Conservation (phyloP, 2,888 invertebrate genomes). For the Melanotus villosus region DNA sequence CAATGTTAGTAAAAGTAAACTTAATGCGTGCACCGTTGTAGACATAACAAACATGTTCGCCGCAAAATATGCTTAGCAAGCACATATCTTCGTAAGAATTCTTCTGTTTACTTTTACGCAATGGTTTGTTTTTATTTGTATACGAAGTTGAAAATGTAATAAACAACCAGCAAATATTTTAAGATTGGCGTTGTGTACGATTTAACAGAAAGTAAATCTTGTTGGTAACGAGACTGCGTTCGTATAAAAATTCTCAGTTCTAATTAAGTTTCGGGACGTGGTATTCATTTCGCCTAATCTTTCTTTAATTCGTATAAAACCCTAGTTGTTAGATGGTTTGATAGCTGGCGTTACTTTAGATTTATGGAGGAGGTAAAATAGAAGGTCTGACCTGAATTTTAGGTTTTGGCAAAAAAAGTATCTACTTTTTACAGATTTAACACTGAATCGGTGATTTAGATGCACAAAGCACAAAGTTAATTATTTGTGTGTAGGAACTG, state of each 20-base stretch:
- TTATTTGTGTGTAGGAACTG: too few species aligned
- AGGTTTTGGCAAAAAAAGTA: not conserved
- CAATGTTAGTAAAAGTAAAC: too few species aligned
- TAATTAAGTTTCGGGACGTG: conserved; percentile 18
- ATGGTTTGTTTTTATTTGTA: conserved; percentile 2
- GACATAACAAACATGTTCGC: conserved; percentile 30
- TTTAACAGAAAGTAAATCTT: too few species aligned
- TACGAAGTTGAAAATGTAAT: not conserved
- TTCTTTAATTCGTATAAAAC: conserved; percentile 22
- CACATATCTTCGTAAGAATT: conserved; percentile 10
- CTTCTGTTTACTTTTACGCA: not conserved
- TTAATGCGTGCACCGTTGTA: conserved; percentile 4
- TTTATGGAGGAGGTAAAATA: conserved; percentile 7
- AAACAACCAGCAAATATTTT: not conserved
- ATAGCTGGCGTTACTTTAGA: not conserved
- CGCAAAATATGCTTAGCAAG: conserved; percentile 11
- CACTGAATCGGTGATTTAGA: too few species aligned
- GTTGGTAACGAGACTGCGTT: not conserved
- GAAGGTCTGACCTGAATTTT: conserved; percentile 11
- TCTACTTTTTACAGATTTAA: not conserved
- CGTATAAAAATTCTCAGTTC: not conserved
- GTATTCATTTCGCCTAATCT: conserved; percentile 20
- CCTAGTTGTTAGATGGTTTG: conserved; percentile 18
- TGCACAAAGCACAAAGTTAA: too few species aligned
- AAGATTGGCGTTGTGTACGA: too few species aligned